Conservation (phyloP, 1,140 invertebrate species). For the Physella acuta region DNA sequence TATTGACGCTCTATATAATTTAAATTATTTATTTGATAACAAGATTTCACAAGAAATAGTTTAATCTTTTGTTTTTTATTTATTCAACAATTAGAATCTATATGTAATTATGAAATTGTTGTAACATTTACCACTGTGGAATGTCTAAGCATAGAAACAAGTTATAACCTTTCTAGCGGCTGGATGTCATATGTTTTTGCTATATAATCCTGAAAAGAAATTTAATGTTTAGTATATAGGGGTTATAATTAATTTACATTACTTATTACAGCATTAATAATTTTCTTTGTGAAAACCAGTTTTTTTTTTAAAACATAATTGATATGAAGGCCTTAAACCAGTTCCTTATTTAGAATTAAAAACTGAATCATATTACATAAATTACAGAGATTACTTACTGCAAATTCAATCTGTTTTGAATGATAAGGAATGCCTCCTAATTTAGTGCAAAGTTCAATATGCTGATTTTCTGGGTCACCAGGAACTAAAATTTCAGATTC, state of each 20-base stretch:
- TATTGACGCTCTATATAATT: too few relatives aligned
- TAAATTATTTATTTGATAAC: too few relatives aligned
- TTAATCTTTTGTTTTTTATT: too few relatives aligned
- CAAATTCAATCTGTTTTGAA: constrained; percentile 69
- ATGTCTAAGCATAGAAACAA: too few relatives aligned
- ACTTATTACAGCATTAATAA: neutral
- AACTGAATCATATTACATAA: neutral
- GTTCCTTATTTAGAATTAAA: too few relatives aligned
- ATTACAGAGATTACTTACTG: constrained; percentile 48
- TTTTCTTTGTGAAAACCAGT: neutral
- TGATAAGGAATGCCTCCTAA: constrained; percentile 79
- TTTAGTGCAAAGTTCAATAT: constrained; percentile 68
- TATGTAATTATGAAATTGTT: too few relatives aligned
- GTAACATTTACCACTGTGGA: too few relatives aligned
- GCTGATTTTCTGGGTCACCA: constrained; percentile 78
- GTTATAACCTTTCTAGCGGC: too few relatives aligned
- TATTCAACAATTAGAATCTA: too few relatives aligned
- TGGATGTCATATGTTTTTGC: too few relatives aligned
- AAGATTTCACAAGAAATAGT: too few relatives aligned
- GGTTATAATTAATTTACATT: neutral
- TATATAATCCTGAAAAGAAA: too few relatives aligned
- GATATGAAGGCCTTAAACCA: neutral
- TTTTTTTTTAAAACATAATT: neutral
- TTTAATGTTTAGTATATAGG: neutral
- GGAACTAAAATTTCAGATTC: constrained; percentile 69